These are phyloP conservation scores for Archilochus colubris DNA, from an alignment of 2,113 vertebrate species.

Conservation along the genomic window DNA sequence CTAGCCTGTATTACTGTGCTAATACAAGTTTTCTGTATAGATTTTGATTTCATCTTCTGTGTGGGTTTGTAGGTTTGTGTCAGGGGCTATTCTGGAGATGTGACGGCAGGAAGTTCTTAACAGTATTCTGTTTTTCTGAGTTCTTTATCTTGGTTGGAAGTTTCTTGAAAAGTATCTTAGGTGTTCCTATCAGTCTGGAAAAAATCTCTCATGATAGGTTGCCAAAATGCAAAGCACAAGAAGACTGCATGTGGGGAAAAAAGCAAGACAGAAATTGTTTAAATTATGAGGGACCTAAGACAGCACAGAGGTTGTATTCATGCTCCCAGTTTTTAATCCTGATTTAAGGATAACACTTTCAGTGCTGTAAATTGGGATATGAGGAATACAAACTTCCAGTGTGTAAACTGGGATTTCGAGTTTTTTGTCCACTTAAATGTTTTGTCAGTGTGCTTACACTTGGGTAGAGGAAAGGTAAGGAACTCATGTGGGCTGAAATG, in stretches of 20 bases:
- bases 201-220: neutral
- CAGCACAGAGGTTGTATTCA: neutral
- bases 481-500: neutral
- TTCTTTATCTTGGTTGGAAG: neutral
- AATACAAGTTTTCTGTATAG: neutral
- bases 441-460: neutral
- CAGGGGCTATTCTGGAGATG: neutral
- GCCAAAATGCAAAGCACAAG: neutral
- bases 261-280: neutral
- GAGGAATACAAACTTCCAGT: neutral
- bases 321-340: neutral
- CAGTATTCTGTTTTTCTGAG: neutral
- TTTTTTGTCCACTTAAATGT: neutral
- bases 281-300: neutral
- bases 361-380: neutral
- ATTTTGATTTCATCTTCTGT: neutral
- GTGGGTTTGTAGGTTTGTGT: neutral
- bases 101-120: neutral
- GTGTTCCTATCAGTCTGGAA: neutral
- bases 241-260: neutral
- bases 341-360: neutral
- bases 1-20: neutral
- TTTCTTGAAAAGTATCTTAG: neutral
- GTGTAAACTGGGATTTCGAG: neutral
- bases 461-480: neutral